Base-by-base conservation (phyloP, 2,888 invertebrate species). In the Polymixis flavicincta region DNA sequence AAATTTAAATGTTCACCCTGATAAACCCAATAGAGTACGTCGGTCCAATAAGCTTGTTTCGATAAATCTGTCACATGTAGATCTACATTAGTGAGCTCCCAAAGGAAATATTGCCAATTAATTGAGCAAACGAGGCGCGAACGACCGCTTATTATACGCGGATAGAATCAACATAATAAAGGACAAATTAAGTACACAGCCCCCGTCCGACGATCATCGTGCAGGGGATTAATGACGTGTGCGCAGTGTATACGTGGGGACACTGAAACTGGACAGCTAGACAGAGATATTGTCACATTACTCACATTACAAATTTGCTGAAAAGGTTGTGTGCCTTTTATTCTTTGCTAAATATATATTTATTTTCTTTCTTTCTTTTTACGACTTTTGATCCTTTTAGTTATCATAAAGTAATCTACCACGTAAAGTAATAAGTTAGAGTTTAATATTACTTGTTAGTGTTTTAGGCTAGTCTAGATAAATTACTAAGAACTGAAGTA, bases 51-150 rank as follows among this genome's bases (percentile, higher is more conserved):
- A 84, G 32, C 72, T 70, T 63, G 64, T 80, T 68, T 77, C 67
- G 70, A 76, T 79, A 83, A 84, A 88, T 79, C 80, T 88, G 85
- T 88, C 84, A 84, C 69, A 80, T 75, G 87, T 87, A 89, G 85
- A 86, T 85, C 82, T 78, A 73, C 75, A 86, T 89, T 88, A 89
- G 73, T 75, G 55, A 68, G 73, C 42, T 89, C 93, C 92, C 92
- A 89, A 89, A 92, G 92, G 93, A 91, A 92, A 92, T 92, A 88
- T 82, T 90, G 85, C 88, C 93, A 94, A 95, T 94, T 94, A 94
- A 92, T 91, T 87, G 89, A 87, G 87, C 90, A 92, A 93, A 93
- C 93, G 93, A 91, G 85, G 89, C 91, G 93, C 87, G 87, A 90
- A 89, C 89, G 89, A 89, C 88, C 88, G 86, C 85, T 82, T 88